These are phyloP conservation scores for Melanotus villosus DNA, from an alignment of 2,888 invertebrate species.

Conservation along the genomic window DNA sequence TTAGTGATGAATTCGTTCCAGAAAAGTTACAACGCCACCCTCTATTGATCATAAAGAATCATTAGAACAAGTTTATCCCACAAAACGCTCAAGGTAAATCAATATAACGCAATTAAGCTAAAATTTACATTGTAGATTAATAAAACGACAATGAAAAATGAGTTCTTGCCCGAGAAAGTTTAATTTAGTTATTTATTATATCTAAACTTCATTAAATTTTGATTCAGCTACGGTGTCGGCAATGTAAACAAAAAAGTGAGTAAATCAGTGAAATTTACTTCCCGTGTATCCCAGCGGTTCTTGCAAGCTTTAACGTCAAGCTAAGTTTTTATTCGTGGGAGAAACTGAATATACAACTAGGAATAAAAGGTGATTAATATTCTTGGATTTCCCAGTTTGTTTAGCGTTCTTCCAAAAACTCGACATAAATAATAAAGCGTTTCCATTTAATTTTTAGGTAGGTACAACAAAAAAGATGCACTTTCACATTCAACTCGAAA, in stretches of 20 bases:
- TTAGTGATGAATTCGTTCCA: too few species aligned
- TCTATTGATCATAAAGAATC: too few species aligned
- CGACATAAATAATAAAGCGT: background rate
- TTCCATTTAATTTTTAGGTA: background rate
- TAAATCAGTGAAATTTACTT: slow-evolving; percentile 8
- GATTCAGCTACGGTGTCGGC: background rate
- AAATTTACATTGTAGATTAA: slow-evolving; percentile 20
- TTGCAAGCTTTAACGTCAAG: background rate
- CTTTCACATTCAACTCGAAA: background rate
- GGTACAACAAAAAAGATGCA: background rate
- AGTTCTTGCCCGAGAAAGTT: background rate
- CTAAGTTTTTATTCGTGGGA: background rate
- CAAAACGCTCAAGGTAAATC: slow-evolving; percentile 10
- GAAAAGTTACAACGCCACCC: too few species aligned
- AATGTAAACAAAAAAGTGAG: slow-evolving; percentile 9
- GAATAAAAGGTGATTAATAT: slow-evolving; percentile 4
- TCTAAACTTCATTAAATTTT: slow-evolving; percentile 2
- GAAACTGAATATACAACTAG: background rate
- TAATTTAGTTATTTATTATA: slow-evolving; percentile 11
- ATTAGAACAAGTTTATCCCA: slow-evolving; percentile 5
- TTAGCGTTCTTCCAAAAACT: background rate
- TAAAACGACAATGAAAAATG: slow-evolving; percentile 12
- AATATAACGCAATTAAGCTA: slow-evolving; percentile 8
- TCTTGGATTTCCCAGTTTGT: background rate
- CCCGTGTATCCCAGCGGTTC: background rate